Evolutionary conservation across 2,888 invertebrate genomes (phyloP).

Genomic region (Notodonta dromedarius): DNA sequence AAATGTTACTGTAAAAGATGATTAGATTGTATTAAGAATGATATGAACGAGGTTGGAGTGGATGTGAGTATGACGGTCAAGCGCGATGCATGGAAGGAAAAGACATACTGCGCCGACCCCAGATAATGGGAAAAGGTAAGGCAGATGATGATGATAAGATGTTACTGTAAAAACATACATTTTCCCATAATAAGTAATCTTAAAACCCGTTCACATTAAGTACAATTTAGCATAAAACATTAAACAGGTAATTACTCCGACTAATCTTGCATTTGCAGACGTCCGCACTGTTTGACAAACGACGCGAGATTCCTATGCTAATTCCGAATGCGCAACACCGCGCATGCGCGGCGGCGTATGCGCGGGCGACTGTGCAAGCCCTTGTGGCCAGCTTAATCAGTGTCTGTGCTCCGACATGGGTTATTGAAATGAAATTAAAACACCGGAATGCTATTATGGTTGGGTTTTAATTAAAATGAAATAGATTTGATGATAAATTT

Average conservation of each 20-base stretch:
- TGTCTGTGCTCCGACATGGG: constrained; percentile 73
- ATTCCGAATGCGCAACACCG: constrained; percentile 28
- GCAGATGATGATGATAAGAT: too few species aligned
- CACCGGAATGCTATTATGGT: constrained; percentile 55
- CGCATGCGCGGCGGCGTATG: constrained; percentile 37
- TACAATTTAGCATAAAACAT: constrained; percentile 18
- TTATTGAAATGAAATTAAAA: constrained; percentile 81
- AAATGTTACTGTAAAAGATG: too few species aligned
- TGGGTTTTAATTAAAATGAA: constrained; percentile 49
- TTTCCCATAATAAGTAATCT: constrained; percentile 10
- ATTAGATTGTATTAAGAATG: too few species aligned
- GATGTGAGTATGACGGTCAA: too few species aligned
- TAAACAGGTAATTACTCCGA: constrained; percentile 43
- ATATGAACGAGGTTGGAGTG: too few species aligned
- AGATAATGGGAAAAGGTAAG: too few species aligned
- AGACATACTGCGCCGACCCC: too few species aligned
- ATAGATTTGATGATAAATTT: constrained; percentile 15
- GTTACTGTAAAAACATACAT: neutral
- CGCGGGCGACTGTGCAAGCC: constrained; percentile 56
- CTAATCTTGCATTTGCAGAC: constrained; percentile 39
- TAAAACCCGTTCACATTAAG: constrained; percentile 19
- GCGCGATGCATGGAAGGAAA: too few species aligned
- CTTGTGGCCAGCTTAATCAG: constrained; percentile 73
- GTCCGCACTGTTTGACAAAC: constrained; percentile 51
- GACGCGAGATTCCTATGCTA: constrained; percentile 50